phyloP scores from a whole-genome alignment of 2,888 invertebrate genomes.

The Tolmerus cingulatus region DNA sequence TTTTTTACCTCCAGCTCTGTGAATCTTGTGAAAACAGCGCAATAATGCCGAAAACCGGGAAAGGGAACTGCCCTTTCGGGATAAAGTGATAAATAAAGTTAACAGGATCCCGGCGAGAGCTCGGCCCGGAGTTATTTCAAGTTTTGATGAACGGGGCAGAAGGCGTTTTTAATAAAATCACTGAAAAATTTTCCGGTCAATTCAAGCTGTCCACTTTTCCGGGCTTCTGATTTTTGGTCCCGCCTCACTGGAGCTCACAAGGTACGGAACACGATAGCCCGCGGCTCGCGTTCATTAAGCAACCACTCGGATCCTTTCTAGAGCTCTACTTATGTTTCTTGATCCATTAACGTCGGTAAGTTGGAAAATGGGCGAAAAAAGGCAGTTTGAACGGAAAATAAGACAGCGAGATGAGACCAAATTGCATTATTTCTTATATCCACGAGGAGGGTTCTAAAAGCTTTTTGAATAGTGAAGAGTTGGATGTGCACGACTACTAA shows the following conservation, averaged over 20 bases:
- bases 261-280: not conserved
- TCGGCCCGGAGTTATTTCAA: not conserved
- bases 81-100: conserved; percentile 22
- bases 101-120: not conserved
- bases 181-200: not conserved
- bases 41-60: not conserved
- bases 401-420: not conserved
- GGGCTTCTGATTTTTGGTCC: not conserved
- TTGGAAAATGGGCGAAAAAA: not conserved
- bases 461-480: not conserved
- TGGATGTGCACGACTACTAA: not conserved
- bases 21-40: conserved; percentile 6
- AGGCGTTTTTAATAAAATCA: not conserved
- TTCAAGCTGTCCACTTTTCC: not conserved
- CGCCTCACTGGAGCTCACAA: not conserved
- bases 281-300: not conserved
- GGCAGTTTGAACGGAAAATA: not conserved
- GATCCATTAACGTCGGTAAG: not conserved
- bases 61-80: not conserved
- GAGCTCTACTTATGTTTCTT: not conserved
- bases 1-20: conserved; percentile 1
- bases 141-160: not conserved
- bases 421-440: not conserved
- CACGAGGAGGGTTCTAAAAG: not conserved
- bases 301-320: not conserved